Evolutionary conservation across 2,888 invertebrate species (phyloP).

Genomic region (Sepioteuthis lessoniana): DNA sequence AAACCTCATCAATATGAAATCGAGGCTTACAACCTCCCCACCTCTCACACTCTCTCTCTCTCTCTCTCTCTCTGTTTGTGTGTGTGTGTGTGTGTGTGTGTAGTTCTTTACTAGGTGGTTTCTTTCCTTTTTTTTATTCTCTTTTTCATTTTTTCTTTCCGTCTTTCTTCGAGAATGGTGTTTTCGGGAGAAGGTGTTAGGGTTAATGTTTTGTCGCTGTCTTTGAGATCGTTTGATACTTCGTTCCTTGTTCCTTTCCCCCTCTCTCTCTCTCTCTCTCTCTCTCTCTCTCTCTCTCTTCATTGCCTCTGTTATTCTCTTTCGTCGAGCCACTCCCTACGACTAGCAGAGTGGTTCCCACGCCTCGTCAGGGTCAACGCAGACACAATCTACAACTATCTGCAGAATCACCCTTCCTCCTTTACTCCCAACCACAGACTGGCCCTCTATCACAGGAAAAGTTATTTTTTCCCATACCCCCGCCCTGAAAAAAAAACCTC

Average conservation of each 20-base stretch:
- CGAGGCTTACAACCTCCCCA: not conserved
- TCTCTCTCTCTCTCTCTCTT: not conserved
- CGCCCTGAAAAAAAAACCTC: not conserved
- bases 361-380: not conserved
- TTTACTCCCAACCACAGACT: not conserved
- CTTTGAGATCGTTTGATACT: not conserved
- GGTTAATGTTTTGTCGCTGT: not conserved
- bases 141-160: not conserved
- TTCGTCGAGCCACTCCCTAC: not conserved
- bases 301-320: not conserved
- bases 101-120: too few species aligned
- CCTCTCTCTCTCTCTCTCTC: not conserved
- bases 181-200: not conserved
- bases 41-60: too few species aligned
- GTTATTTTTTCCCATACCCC: not conserved
- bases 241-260: not conserved
- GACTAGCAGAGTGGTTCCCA: not conserved
- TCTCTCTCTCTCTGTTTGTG: too few species aligned
- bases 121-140: too few species aligned
- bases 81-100: too few species aligned
- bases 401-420: not conserved
- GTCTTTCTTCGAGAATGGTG: not conserved
- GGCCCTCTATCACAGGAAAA: not conserved
- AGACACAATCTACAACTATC: conserved; percentile 8
- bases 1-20: not conserved